Evolutionary conservation across 1,140 invertebrate species (phyloP).

Genomic region (Oedothorax gibbosus): DNA sequence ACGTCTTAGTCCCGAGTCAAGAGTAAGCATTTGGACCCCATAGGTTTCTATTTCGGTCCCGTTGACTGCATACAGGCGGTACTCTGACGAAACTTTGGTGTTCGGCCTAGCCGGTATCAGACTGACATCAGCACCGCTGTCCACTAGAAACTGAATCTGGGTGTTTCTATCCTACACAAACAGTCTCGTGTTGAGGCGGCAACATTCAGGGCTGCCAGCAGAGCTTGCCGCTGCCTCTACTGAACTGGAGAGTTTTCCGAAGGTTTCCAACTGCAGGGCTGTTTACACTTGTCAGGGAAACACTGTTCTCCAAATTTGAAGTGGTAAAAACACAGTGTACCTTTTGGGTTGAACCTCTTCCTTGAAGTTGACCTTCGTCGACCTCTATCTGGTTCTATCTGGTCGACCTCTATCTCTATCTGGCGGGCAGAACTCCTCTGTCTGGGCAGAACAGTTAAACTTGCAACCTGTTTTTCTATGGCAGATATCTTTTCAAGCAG

Average conservation of each 20-base stretch:
- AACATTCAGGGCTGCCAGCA: background rate
- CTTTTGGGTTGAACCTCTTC: background rate
- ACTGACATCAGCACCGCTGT: slow-evolving; percentile 25
- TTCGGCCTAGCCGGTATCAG: background rate
- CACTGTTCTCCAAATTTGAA: slow-evolving; percentile 20
- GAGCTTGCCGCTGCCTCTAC: slow-evolving; percentile 24
- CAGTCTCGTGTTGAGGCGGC: slow-evolving; percentile 15
- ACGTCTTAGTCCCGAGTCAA: slow-evolving; percentile 14
- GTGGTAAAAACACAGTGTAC: background rate
- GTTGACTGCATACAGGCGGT: slow-evolving; percentile 44
- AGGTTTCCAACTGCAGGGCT: slow-evolving; percentile 4
- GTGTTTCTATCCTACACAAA: slow-evolving; percentile 28
- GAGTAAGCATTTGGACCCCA: slow-evolving; percentile 5
- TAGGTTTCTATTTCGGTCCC: slow-evolving; percentile 2
- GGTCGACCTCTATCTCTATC: too few species aligned
- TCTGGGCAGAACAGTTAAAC: background rate
- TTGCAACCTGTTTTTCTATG: background rate
- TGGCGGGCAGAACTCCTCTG: background rate
- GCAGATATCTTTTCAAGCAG: background rate
- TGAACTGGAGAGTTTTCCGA: slow-evolving; percentile 4
- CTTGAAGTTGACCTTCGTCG: background rate
- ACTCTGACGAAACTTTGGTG: background rate
- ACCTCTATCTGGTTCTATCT: background rate
- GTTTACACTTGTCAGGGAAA: slow-evolving; percentile 2
- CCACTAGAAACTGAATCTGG: slow-evolving; percentile 14